Base-by-base conservation (phyloP, 2,113 vertebrate genomes). In the Petromus typicus region DNA sequence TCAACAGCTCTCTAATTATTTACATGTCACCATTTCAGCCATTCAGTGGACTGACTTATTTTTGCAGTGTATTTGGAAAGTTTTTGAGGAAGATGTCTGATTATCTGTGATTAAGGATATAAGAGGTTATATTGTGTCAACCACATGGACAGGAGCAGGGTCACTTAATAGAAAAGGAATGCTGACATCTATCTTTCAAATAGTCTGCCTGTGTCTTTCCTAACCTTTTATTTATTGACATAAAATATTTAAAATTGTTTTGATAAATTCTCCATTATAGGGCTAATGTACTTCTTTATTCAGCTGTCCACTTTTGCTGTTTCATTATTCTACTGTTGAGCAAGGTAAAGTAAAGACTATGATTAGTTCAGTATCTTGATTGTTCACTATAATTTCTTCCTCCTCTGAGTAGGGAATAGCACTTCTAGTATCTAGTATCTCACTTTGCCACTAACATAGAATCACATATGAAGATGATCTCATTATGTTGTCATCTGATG, bases 331-430 rank as follows among this genome's bases (percentile, higher is more conserved):
- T 96, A 0, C 34, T 85, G 37, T 23, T 84, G 43, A 81, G 16
- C 54, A 94, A 57, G 25, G 23, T 73, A 66, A 90, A 67, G 34
- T 81, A 92, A 96, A 63, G 32, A 69, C 16, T 84, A 22, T 10
- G n/a, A 89, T 91, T 94, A 73, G 43, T 56, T 95, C 57, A 94
- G 61, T 79, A 54, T 86, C 17, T 94, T 96, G 59, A 90, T 17
- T 81, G 81, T 89, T 95, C 20, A 43, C 83, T 84, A 4, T 95
- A 79, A 82, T 90, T 18, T 89, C 30, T 84, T 82, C 18, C 48
- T 95, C 82, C 54, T 94, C 85, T 93, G 48, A 79, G 56, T 94
- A 79, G 84, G 25, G 32, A 48, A 73, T 61, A 73, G 37, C 22
- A 84, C 45, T 63, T 90, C 76, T 71, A 43, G 81, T 89, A 56